Base-by-base conservation (phyloP, 2,113 vertebrate genomes). In the Rhipidura dahli region DNA sequence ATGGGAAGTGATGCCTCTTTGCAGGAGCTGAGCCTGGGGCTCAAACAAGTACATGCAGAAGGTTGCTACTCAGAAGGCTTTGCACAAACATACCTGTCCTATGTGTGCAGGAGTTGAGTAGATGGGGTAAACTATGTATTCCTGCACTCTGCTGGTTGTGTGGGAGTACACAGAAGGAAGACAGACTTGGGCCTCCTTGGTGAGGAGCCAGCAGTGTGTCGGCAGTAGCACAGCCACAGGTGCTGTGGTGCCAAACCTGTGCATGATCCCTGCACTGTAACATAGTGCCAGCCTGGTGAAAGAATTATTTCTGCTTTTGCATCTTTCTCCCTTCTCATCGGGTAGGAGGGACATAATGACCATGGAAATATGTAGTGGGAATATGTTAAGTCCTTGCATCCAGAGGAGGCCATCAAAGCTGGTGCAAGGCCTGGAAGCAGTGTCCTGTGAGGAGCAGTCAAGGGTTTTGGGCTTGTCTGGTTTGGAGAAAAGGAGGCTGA, bases 351-450 rank as follows among this genome's bases (percentile, higher is more conserved):
- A 35, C 3, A 0, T 10, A 20, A 20, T 6, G 27, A 21, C 22
- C 2, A 0, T 37, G 39, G 54, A 50, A 45, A 24, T 56, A 31
- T 73, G 9, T 26, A 35, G 27, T 15, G 18, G 51, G 45, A 65
- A 11, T 44, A 12, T 1, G 2, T 11, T n/a, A 3, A 72, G 31
- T 71, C 40, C 15, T 76, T 77, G 37, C 0, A 1, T 65, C 30
- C 37, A 51, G n/a, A 56, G 45, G 13, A 9, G 1, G 17, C 26
- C 19, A 65, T 6, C 24, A 45, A 45, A 72, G 20, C 42, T 88
- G 42, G 28, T 70, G 33, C 44, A 33, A 68, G 70, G 28, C n/a
- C 35, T 64, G 54, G 49, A 44, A 79, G 45, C 21, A 14, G 0
- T 47, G 40, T 76, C 16, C 22, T 22, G 1, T 63, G 45, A 75